Evolutionary conservation across 2,888 invertebrate genomes (phyloP).

Genomic region (Choristoneura rosaceana): DNA sequence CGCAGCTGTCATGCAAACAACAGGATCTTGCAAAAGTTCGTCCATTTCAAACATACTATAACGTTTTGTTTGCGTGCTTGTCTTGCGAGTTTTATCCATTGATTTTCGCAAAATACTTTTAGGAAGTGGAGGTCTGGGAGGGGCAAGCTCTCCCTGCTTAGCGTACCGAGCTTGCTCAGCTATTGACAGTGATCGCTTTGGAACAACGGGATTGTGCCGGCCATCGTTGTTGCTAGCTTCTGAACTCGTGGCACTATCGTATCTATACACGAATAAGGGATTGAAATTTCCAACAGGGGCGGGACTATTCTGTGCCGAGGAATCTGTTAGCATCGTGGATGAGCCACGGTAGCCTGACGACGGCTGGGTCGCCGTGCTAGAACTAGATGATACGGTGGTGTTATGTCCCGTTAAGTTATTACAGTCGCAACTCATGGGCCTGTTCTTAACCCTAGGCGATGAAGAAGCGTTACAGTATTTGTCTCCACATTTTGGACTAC

Average conservation of each 20-base stretch:
- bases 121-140: conserved; percentile 90
- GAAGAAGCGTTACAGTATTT: conserved; percentile 78
- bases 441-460: conserved; percentile 82
- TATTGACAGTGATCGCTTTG: conserved; percentile 89
- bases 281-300: conserved; percentile 86
- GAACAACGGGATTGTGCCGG: conserved; percentile 83
- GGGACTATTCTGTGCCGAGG: conserved; percentile 89
- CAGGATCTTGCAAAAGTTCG: conserved; percentile 81
- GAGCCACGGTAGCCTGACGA: conserved; percentile 95
- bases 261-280: conserved; percentile 92
- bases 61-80: conserved; percentile 85
- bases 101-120: conserved; percentile 90
- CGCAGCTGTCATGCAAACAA: conserved; percentile 75
- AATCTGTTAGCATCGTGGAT: conserved; percentile 92
- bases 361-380: conserved; percentile 91
- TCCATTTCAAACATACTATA: conserved; percentile 94
- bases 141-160: conserved; percentile 83
- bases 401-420: conserved; percentile 83
- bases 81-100: conserved; percentile 83
- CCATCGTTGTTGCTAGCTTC: conserved; percentile 88
- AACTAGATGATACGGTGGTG: conserved; percentile 87
- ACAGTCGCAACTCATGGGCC: conserved; percentile 87
- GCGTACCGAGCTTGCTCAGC: conserved; percentile 80
- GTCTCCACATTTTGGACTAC: conserved; percentile 62
- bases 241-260: conserved; percentile 91